These are phyloP conservation scores for Calyptomena viridis DNA, from an alignment of 2,113 vertebrate genomes.

Conservation along the genomic window DNA sequence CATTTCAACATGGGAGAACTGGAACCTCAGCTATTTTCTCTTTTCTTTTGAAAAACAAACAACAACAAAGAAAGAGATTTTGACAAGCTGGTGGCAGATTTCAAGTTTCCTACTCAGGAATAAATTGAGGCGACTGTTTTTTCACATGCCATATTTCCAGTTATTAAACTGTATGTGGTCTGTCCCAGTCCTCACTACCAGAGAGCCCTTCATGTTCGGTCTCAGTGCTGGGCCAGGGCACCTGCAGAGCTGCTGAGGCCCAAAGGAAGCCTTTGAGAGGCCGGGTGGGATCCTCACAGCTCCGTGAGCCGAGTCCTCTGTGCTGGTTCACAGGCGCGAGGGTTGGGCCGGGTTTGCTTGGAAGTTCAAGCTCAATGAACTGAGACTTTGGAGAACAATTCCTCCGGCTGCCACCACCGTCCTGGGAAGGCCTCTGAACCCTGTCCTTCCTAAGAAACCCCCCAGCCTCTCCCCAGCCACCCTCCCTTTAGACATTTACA, in stretches of 20 bases:
- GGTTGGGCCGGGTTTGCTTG: not conserved
- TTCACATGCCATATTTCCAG: not conserved
- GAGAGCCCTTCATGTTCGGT: not conserved
- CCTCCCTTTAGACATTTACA: not conserved
- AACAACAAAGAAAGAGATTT: not conserved
- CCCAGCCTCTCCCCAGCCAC: not conserved
- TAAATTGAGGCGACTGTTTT: not conserved
- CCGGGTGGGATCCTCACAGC: not conserved
- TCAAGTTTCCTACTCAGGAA: not conserved
- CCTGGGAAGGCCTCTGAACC: not conserved
- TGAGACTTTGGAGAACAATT: slow-evolving; percentile 51
- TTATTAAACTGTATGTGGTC: not conserved
- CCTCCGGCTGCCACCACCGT: not conserved
- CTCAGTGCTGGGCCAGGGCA: not conserved
- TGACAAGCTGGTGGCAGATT: not conserved
- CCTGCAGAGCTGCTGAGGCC: not conserved
- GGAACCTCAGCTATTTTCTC: not conserved
- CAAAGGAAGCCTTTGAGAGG: not conserved
- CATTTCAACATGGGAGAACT: not conserved
- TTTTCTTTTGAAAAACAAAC: not conserved
- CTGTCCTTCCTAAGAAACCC: slow-evolving; percentile 7
- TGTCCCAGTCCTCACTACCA: not conserved
- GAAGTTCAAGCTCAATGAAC: slow-evolving; percentile 66
- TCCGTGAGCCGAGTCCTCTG: not conserved
- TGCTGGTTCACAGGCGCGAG: not conserved